Percentiles rank a stretch among this genome's conserved stretches.
These are phyloP conservation scores for Barypeithes pellucidus DNA, from an alignment of 2,888 invertebrate genomes.

Conservation along the genomic window DNA sequence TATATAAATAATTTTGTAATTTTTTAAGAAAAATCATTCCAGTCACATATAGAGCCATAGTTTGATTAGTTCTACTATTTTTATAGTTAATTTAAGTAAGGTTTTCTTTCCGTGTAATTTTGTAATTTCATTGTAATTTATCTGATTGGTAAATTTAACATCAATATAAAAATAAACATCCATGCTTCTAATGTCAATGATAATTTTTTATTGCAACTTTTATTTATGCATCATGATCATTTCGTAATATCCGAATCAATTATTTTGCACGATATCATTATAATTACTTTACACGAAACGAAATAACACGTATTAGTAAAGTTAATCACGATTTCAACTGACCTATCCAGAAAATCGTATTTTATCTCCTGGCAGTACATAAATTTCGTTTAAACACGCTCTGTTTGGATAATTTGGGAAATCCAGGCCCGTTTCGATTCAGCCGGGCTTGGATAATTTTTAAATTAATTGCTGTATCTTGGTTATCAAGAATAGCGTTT, in stretches of 20 bases:
- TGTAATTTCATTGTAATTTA: too few relatives aligned
- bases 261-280: constrained; percentile 7
- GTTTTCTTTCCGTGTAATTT: too few relatives aligned
- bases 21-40: too few relatives aligned
- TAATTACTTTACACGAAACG: neutral
- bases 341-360: constrained; percentile 19
- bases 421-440: constrained; percentile 58
- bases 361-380: constrained; percentile 56
- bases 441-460: constrained; percentile 55
- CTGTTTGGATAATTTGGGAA: constrained; percentile 63
- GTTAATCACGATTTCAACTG: constrained; percentile 15
- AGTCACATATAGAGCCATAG: too few relatives aligned
- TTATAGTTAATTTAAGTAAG: too few relatives aligned
- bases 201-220: neutral
- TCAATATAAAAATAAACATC: too few relatives aligned
- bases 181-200: too few relatives aligned
- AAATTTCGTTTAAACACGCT: constrained; percentile 64
- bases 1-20: too few relatives aligned
- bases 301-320: constrained; percentile 19
- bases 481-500: constrained; percentile 43
- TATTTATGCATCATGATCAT: neutral
- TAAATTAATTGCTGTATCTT: constrained; percentile 54
- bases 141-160: too few relatives aligned
- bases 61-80: too few relatives aligned
- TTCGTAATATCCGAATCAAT: neutral